These are phyloP conservation scores for Dicentrarchus labrax DNA, from an alignment of 2,113 vertebrate species.

Conservation along the genomic window DNA sequence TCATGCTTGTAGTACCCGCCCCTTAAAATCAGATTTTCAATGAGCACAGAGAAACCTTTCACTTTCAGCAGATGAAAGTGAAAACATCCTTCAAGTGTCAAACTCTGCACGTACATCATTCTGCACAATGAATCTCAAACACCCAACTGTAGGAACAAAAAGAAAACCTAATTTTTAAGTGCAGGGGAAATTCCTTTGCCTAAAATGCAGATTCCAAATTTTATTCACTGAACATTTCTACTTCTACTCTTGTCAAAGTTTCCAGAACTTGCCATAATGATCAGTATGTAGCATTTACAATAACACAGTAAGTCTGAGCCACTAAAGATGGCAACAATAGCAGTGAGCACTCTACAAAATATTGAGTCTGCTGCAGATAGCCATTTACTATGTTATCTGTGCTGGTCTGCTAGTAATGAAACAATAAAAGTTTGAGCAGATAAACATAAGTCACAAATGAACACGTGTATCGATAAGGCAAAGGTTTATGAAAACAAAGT, in stretches of 20 bases:
- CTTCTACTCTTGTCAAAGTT: not conserved
- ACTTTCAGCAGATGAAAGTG: no score
- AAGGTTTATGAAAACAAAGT: constrained; percentile 75
- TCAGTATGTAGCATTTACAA: constrained; percentile 17
- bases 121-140: no score
- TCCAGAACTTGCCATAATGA: constrained; percentile 6
- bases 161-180: not conserved
- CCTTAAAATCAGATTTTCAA: no score
- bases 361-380: constrained; percentile 44
- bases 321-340: constrained; percentile 11
- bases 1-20: no score
- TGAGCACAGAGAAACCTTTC: no score
- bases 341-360: constrained; percentile 14
- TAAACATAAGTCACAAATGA: constrained; percentile 64
- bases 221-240: not conserved
- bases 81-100: no score
- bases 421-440: constrained; percentile 48
- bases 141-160: not conserved
- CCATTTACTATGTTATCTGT: constrained; percentile 30
- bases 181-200: not conserved
- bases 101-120: no score
- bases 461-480: constrained; percentile 63
- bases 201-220: not conserved
- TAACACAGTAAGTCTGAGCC: not conserved
- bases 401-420: constrained; percentile 53